Base-by-base conservation (phyloP, 2,888 invertebrate species). In the Pseudanteris insignis region DNA sequence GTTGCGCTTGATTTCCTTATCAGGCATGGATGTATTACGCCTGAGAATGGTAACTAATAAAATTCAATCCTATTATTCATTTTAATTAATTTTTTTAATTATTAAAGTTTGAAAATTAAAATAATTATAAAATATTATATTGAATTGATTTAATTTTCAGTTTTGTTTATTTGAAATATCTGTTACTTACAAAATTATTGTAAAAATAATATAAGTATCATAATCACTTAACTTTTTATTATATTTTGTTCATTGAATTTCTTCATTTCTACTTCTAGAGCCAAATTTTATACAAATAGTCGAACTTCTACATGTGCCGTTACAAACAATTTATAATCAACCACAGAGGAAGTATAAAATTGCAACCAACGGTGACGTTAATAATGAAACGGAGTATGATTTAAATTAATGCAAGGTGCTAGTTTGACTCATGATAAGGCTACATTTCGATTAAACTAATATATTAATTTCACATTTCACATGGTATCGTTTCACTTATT, bases 11-110 rank as follows among this genome's bases (percentile, higher is more conserved):
- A 96, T 81, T 96, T 96, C 81, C 84, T 96, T 72, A 90, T 96
- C 75, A 86, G 96, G 74, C 94, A 92, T 82, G 94, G 95, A 50
- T 86, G 89, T 69, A 89, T 96, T 58, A 92, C 90, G 68, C 88
- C 93, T 3, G 94, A 95, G 81, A 93, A 91, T 82, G 93, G 94
- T 92, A n/a, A n/a, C n/a, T n/a, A n/a, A n/a, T n/a, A n/a, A n/a
- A n/a, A n/a, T n/a, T n/a, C n/a, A n/a, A n/a, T n/a, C n/a, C n/a
- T n/a, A n/a, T n/a, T n/a, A n/a, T n/a, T n/a, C n/a, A n/a, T n/a
- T n/a, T n/a, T n/a, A n/a, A n/a, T n/a, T n/a, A n/a, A n/a, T n/a
- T n/a, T n/a, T n/a, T n/a, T n/a, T n/a, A n/a, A n/a, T n/a, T n/a
- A n/a, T n/a, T n/a, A n/a, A n/a, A n/a, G n/a, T n/a, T n/a, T n/a